A percentile compares a stretch with the other conserved stretches of the same genome.
Evolutionary conservation across 2,888 invertebrate species (phyloP).

Genomic region (Diplazon laetatorius): DNA sequence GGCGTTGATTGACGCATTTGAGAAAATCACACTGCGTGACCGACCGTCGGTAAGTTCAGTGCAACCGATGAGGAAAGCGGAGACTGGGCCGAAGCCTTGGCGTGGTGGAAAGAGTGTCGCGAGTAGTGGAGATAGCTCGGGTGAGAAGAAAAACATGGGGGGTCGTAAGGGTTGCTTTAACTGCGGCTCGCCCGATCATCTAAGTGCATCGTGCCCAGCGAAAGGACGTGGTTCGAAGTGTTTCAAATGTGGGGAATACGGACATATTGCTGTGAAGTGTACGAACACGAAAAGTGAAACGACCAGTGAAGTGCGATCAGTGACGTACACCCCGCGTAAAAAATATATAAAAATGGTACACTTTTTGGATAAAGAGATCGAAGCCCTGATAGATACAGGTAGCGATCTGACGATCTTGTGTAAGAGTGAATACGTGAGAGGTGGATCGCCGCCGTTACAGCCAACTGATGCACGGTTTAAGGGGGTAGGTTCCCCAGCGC

Average conservation of each 20-base stretch:
- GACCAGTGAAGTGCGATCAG: background rate
- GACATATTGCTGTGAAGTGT: constrained; percentile 55
- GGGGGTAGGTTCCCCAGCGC: too few relatives aligned
- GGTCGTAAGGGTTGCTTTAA: constrained; percentile 31
- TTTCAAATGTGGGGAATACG: constrained; percentile 43
- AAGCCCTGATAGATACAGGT: constrained; percentile 54
- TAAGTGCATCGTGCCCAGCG: constrained; percentile 42
- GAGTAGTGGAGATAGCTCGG: too few relatives aligned
- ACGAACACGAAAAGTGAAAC: constrained; percentile 12
- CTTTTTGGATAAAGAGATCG: constrained; percentile 17
- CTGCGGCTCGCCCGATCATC: constrained; percentile 30
- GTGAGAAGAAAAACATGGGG: background rate
- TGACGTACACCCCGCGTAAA: background rate
- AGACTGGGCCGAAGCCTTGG: background rate
- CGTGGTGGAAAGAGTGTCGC: background rate
- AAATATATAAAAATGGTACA: constrained; percentile 33
- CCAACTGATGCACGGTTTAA: constrained; percentile 11
- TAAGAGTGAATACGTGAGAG: constrained; percentile 35
- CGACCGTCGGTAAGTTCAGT: background rate
- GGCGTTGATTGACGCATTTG: constrained; percentile 36
- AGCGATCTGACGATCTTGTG: constrained; percentile 55
- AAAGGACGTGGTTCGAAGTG: constrained; percentile 47
- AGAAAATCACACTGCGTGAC: constrained; percentile 7
- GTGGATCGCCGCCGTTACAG: constrained; percentile 45
- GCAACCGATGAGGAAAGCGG: background rate